These are phyloP conservation scores for Sesamia nonagrioides DNA, from an alignment of 1,140 invertebrate genomes.

Conservation along the genomic window DNA sequence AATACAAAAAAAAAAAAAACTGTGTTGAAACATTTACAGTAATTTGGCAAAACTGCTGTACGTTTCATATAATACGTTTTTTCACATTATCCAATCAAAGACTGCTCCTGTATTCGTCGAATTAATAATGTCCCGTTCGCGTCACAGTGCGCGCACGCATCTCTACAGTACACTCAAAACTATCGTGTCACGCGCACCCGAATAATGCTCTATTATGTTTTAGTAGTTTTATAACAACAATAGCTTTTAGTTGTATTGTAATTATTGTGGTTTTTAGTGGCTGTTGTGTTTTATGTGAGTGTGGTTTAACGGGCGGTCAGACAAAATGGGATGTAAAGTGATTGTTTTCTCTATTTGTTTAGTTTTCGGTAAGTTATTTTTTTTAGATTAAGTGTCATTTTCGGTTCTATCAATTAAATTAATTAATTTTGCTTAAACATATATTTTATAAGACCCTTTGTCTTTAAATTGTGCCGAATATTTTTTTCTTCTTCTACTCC, in stretches of 20 bases:
- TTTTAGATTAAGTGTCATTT: conserved; percentile 1
- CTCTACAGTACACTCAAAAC: conserved; percentile 38
- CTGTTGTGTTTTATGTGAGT: background rate
- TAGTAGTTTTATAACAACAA: conserved; percentile 22
- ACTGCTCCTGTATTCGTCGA: conserved; percentile 14
- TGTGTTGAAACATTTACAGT: background rate
- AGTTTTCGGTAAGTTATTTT: conserved; percentile 29
- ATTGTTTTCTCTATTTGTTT: conserved; percentile 16
- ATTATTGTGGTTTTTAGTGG: background rate
- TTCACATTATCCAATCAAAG: conserved; percentile 9
- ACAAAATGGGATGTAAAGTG: conserved; percentile 35
- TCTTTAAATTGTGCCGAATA: no score
- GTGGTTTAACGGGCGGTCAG: no score
- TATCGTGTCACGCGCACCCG: conserved; percentile 41
- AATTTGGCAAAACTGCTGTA: background rate
- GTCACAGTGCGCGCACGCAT: conserved; percentile 39
- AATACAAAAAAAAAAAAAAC: no score
- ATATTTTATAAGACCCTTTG: no score
- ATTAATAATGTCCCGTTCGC: background rate
- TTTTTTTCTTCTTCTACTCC: no score
- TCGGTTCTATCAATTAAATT: no score
- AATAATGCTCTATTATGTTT: conserved; percentile 11
- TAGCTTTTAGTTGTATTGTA: background rate
- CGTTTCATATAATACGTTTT: background rate
- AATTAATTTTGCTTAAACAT: no score